phyloP scores from a whole-genome alignment of 2,888 invertebrate genomes.

The Junonia oenone region DNA sequence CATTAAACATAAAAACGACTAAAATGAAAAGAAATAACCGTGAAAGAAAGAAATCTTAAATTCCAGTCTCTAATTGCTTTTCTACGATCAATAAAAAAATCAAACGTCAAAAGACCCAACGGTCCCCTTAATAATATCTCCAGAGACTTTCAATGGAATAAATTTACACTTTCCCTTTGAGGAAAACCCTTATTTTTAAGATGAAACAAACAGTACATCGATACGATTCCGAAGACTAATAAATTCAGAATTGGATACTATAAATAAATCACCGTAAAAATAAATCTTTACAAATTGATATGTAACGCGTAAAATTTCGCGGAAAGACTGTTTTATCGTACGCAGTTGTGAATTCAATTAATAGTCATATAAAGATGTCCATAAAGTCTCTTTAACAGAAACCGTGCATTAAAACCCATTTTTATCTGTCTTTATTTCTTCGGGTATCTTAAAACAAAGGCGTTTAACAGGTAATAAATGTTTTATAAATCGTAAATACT shows the following conservation, averaged over 20 bases:
- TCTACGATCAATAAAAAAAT: too few relatives aligned
- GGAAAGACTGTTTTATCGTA: not conserved
- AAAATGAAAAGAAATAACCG: too few relatives aligned
- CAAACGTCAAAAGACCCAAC: too few relatives aligned
- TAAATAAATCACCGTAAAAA: slow-evolving; percentile 22
- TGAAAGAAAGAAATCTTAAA: too few relatives aligned
- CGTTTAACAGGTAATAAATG: not conserved
- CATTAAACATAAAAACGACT: too few relatives aligned
- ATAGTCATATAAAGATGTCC: slow-evolving; percentile 1
- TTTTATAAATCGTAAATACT: not conserved
- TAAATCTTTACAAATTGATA: slow-evolving; percentile 26
- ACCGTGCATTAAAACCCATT: not conserved
- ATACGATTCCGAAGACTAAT: slow-evolving; percentile 15
- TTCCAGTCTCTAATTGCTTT: too few relatives aligned
- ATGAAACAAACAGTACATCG: slow-evolving; percentile 10
- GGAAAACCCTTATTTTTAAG: not conserved
- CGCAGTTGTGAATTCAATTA: not conserved
- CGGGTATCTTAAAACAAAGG: not conserved
- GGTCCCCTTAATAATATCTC: too few relatives aligned
- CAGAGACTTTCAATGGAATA: too few relatives aligned
- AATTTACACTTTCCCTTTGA: too few relatives aligned
- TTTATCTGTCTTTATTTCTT: not conserved
- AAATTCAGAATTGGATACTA: slow-evolving; percentile 12
- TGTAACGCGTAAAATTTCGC: slow-evolving; percentile 11
- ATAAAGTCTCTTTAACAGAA: not conserved